Conservation (phyloP, 2,113 vertebrate species). For the Tetraodon nigroviridis region DNA sequence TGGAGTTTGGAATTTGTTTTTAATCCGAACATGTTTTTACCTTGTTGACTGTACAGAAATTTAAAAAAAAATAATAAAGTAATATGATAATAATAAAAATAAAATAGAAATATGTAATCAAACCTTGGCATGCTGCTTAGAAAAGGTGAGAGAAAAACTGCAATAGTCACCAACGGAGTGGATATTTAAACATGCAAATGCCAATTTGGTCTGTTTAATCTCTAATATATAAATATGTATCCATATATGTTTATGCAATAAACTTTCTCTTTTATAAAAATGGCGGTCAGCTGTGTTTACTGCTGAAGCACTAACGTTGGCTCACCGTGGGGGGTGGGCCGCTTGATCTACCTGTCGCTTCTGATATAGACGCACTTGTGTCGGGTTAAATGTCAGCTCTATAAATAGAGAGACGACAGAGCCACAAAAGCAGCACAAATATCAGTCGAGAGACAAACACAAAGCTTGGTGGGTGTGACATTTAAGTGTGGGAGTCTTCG, state of each 20-base stretch:
- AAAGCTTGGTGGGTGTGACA: too few relatives aligned
- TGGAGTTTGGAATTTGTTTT: slow-evolving; percentile 57
- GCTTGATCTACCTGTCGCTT: slow-evolving; percentile 34
- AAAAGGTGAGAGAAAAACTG: slow-evolving; percentile 65
- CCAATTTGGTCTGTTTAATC: slow-evolving; percentile 60
- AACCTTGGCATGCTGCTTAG: slow-evolving; percentile 68
- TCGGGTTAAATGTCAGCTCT: slow-evolving; percentile 37
- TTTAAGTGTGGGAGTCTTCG: too few relatives aligned
- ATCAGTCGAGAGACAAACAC: neutral
- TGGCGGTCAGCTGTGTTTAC: slow-evolving; percentile 16
- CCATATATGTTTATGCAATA: slow-evolving; percentile 74
- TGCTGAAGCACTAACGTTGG: slow-evolving; percentile 6
- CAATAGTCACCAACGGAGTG: slow-evolving; percentile 68
- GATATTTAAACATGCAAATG: slow-evolving; percentile 68
- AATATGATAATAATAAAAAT: slow-evolving; percentile 26
- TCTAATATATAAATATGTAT: slow-evolving; percentile 48
- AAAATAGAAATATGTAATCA: slow-evolving; percentile 54
- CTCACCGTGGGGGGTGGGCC: neutral
- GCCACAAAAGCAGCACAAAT: slow-evolving; percentile 1
- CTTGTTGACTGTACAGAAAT: slow-evolving; percentile 63
- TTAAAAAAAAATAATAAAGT: slow-evolving; percentile 42
- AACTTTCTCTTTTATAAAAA: slow-evolving; percentile 69
- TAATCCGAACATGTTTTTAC: slow-evolving; percentile 67
- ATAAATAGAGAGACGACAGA: slow-evolving; percentile 35
- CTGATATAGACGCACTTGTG: slow-evolving; percentile 3